Conservation (phyloP, 2,888 invertebrate genomes). For the Hoplodrina blanda region DNA sequence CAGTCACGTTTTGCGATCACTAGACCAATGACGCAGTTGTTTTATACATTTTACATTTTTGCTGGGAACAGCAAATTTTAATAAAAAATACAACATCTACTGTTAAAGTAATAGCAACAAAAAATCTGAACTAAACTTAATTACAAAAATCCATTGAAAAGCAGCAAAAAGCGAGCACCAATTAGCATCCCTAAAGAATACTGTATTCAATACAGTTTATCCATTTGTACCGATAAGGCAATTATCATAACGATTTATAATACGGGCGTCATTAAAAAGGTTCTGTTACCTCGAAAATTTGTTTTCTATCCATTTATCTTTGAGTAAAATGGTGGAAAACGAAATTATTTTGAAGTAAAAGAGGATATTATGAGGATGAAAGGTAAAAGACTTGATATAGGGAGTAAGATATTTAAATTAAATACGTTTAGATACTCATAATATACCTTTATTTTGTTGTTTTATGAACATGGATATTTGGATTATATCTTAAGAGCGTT, state of each 20-base stretch:
- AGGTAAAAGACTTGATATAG: conserved; percentile 30
- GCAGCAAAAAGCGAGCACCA: conserved; percentile 30
- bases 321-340: conserved; percentile 50
- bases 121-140: conserved; percentile 6
- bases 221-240: conserved; percentile 70
- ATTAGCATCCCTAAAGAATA: conserved; percentile 58
- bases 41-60: too few relatives aligned
- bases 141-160: conserved; percentile 28
- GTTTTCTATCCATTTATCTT: conserved; percentile 53
- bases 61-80: too few relatives aligned
- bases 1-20: too few relatives aligned
- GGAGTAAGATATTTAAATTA: conserved; percentile 24
- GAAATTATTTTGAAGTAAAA: conserved; percentile 48
- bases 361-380: conserved; percentile 19
- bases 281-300: conserved; percentile 53
- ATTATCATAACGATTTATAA: conserved; percentile 75
- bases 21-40: too few relatives aligned
- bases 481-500: too few relatives aligned
- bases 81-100: too few relatives aligned
- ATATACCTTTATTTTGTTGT: background rate
- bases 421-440: background rate
- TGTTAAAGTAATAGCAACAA: background rate
- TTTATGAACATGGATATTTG: background rate
- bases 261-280: conserved; percentile 61
- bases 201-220: conserved; percentile 65